phyloP scores from a whole-genome alignment of 2,797 vertebrate species.

The Hapalemur alaotrensis region DNA sequence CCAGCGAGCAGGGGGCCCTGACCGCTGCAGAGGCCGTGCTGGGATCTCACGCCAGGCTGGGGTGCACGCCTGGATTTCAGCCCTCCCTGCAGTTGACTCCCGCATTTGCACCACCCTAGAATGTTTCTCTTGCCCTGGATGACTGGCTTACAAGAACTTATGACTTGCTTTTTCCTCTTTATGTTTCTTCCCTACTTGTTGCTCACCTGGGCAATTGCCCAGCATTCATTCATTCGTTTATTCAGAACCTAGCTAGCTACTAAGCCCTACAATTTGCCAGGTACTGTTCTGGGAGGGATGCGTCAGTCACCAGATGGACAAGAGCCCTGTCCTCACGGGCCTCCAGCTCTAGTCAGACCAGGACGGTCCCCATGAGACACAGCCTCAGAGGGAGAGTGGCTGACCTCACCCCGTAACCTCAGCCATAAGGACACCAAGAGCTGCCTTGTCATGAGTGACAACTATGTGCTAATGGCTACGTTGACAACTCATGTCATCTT shows the following conservation, averaged over 20 bases:
- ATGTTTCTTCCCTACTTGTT: conserved; percentile 1
- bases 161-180: background rate
- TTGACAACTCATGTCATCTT: accelerated
- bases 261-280: background rate
- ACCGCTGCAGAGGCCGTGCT: background rate
- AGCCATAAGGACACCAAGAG: background rate
- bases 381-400: background rate
- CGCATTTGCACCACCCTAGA: background rate
- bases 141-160: background rate
- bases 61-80: background rate
- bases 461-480: background rate
- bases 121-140: background rate
- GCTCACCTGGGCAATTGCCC: background rate
- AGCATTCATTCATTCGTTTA: background rate
- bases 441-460: background rate
- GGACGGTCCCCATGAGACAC: background rate
- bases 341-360: background rate
- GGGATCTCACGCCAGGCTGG: background rate
- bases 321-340: background rate
- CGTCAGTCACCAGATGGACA: background rate
- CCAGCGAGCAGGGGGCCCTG: background rate
- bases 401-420: background rate
- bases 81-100: background rate
- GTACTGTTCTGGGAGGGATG: background rate
- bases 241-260: background rate